A percentile compares a stretch with the other conserved stretches of the same genome.
These are phyloP conservation scores for Scelioninae gen. 2 DNA, from an alignment of 2,888 invertebrate genomes.

Conservation along the genomic window DNA sequence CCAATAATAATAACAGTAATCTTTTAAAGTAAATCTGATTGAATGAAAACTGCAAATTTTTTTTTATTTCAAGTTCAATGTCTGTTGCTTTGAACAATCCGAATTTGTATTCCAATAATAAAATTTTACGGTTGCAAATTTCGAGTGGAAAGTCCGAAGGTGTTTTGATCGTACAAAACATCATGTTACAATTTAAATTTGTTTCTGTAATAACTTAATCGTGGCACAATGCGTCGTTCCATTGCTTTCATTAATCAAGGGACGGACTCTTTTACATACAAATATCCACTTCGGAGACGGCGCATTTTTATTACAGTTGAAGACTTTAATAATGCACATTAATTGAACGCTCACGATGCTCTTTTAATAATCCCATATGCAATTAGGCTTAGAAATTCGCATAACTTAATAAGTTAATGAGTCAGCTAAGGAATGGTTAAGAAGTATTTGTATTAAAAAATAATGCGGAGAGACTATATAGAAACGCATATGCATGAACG, in stretches of 20 bases:
- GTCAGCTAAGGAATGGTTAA: not conserved
- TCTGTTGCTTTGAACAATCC: too few species aligned
- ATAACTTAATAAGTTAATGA: conserved; percentile 13
- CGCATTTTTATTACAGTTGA: conserved; percentile 13
- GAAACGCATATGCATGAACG: too few species aligned
- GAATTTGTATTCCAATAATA: too few species aligned
- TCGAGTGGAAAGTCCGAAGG: too few species aligned
- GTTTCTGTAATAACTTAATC: conserved; percentile 4
- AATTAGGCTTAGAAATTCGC: conserved; percentile 2
- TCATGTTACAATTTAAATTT: too few species aligned
- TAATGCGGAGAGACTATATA: not conserved
- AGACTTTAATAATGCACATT: conserved; percentile 17
- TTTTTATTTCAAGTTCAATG: too few species aligned
- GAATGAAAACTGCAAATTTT: too few species aligned
- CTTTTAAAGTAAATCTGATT: too few species aligned
- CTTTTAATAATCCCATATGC: conserved; percentile 34
- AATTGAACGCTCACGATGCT: conserved; percentile 19
- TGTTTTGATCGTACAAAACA: too few species aligned
- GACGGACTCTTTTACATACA: conserved; percentile 20
- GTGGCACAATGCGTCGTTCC: not conserved
- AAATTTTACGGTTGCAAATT: too few species aligned
- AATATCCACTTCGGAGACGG: not conserved
- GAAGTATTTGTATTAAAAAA: conserved; percentile 17
- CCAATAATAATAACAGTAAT: too few species aligned
- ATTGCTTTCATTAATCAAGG: conserved; percentile 13